Evolutionary conservation across 2,113 vertebrate species (phyloP).

Genomic region (Castor canadensis): DNA sequence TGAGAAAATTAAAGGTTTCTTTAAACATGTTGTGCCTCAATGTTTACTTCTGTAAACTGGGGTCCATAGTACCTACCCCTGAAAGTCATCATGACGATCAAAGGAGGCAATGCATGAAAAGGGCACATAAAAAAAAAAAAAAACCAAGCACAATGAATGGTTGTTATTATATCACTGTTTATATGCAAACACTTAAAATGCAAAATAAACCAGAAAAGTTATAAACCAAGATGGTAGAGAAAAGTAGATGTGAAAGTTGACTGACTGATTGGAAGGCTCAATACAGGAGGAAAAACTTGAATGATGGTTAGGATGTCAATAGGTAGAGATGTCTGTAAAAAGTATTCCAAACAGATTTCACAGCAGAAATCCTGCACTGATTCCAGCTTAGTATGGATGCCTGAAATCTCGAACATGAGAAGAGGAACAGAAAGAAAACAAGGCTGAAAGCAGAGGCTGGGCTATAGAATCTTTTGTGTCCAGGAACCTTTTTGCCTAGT

Average conservation of each 20-base stretch:
- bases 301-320: no score
- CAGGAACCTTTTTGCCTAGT: background rate
- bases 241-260: background rate
- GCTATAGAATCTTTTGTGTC: background rate
- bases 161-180: background rate
- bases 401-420: background rate
- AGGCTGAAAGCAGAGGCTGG: background rate
- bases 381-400: background rate
- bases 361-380: background rate
- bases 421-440: background rate
- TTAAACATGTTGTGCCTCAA: background rate
- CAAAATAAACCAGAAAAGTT: background rate
- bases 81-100: background rate
- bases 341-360: background rate
- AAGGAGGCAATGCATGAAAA: background rate
- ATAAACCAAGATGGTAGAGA: background rate
- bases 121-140: background rate
- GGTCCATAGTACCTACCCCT: background rate
- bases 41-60: background rate
- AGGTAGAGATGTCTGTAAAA: background rate
- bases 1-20: accelerated
- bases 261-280: background rate
- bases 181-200: background rate
- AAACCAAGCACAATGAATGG: accelerated
- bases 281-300: no score